Conservation (phyloP, 2,113 vertebrate genomes). For the Toxostoma redivivum region DNA sequence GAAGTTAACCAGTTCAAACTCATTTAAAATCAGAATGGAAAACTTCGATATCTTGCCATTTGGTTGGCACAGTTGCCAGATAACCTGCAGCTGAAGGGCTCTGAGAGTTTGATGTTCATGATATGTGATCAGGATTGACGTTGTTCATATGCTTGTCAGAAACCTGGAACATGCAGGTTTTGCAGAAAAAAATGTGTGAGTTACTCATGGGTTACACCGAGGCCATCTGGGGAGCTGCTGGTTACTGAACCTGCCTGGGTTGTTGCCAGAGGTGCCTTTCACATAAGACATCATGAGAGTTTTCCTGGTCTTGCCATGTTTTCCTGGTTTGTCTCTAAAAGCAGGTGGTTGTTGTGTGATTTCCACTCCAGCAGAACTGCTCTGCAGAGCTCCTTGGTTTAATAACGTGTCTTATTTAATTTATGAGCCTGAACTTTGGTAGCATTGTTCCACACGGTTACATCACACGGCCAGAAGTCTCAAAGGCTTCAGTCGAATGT, state of each 20-base stretch:
- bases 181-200: neutral
- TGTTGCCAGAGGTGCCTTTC: too few species aligned
- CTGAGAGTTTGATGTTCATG: neutral
- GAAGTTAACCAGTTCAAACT: neutral
- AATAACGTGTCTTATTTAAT: neutral
- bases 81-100: neutral
- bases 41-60: neutral
- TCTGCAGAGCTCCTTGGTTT: neutral
- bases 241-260: neutral
- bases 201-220: neutral
- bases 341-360: neutral
- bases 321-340: neutral
- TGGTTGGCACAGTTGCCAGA: neutral
- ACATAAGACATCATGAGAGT: fast-evolving
- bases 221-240: fast-evolving
- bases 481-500: neutral
- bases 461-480: neutral
- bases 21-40: neutral
- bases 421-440: neutral
- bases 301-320: neutral
- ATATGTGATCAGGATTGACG: neutral
- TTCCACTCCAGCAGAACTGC: neutral
- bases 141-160: neutral
- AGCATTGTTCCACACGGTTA: neutral
- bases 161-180: neutral